A percentile compares a stretch with the other conserved stretches of the same genome.
phyloP scores from a whole-genome alignment of 2,888 invertebrate genomes.

The Amiota minor region DNA sequence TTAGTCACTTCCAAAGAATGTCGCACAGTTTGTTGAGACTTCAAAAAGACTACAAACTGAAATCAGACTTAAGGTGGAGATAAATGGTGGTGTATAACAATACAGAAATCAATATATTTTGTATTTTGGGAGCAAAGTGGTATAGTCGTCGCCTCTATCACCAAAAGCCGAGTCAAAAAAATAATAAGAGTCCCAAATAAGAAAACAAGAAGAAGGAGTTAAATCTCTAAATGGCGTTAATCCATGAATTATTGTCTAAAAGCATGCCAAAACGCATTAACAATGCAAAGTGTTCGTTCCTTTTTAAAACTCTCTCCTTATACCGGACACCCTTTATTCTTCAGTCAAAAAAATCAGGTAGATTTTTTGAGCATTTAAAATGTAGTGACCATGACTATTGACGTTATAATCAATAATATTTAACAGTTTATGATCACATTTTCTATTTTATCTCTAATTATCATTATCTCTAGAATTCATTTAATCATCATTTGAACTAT shows the following conservation, averaged over 20 bases:
- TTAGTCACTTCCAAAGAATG: conserved; percentile 65
- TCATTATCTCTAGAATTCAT: too few species aligned
- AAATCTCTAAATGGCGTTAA: conserved; percentile 70
- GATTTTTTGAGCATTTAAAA: too few species aligned
- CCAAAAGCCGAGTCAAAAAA: conserved; percentile 27
- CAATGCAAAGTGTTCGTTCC: conserved; percentile 49
- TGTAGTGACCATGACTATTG: conserved; percentile 54
- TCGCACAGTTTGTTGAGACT: conserved; percentile 4
- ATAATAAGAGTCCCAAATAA: conserved; percentile 50
- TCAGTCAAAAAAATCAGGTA: too few species aligned
- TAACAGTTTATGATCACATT: conserved; percentile 21
- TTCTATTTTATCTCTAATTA: too few species aligned
- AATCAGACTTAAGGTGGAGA: too few species aligned
- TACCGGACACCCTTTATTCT: too few species aligned
- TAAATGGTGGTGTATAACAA: too few species aligned
- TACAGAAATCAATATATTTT: conserved; percentile 8
- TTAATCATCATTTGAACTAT: too few species aligned
- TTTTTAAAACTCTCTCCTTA: conserved; percentile 23
- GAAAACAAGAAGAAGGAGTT: conserved; percentile 22
- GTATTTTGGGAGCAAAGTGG: too few species aligned
- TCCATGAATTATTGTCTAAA: conserved; percentile 72
- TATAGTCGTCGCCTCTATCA: conserved; percentile 3
- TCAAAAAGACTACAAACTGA: too few species aligned
- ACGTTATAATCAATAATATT: conserved; percentile 68
- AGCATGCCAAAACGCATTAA: conserved; percentile 72